Evolutionary conservation across 2,888 invertebrate genomes (phyloP), one percentile per base, ranked within the genome.

Genomic region (Altica lythri): DNA sequence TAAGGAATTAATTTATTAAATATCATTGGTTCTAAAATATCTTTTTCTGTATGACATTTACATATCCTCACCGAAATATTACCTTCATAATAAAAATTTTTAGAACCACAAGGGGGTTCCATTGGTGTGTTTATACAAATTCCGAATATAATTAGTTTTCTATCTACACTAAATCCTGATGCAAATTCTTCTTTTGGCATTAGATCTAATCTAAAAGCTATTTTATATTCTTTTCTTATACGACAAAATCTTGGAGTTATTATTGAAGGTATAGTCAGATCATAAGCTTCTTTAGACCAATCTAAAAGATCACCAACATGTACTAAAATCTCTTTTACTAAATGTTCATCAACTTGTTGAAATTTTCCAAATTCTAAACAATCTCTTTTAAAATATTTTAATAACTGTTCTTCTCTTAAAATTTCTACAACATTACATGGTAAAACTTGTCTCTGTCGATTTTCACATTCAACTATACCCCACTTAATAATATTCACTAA

Each of bases 381-480:
- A 13, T 59, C 51, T 42, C 57, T 62, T 32, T 54, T 55, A 38
- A 68, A 61, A 53, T 55, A 60, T n/a, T 55, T 51, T 10, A 68
- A 16, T 19, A 68, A 49, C 27, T 64, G 55, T 38, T 61, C 61
- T 22, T 60, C 53, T 38, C 60, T 57, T 19, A 68, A 53, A 25
- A 67, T 38, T 40, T 54, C 35, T 9, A 67, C 37, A 40, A 80
- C 76, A 65, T 79, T 81, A 59, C 78, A 75, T 48, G 77, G 65
- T 43, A 77, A 76, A 29, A 69, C 66, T 38, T 72, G 64, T 10
- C 80, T 64, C 55, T 61, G 40, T 3, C 42, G 34, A 74, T 59
- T 76, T 73, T 67, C 77, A 66, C 83, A 83, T 67, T 81, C 82
- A 60, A 73, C 68, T 46, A 72, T 63, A 32, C 81, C 78, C 85